These are phyloP conservation scores for Bellardia pandia DNA, from an alignment of 2,888 invertebrate species.

Conservation along the genomic window DNA sequence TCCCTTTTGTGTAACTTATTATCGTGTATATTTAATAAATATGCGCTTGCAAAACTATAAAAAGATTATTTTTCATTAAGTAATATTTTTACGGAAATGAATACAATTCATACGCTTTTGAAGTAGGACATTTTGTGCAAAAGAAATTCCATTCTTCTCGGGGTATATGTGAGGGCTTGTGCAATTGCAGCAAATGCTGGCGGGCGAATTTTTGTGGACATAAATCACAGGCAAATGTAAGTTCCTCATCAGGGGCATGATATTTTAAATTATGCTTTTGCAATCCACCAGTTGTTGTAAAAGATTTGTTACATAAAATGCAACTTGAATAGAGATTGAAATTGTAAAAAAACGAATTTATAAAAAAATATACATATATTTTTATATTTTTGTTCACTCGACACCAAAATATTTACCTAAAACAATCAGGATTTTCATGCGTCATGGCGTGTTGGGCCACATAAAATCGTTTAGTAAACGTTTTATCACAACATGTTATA, in stretches of 20 bases:
- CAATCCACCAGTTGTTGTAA: constrained; percentile 80
- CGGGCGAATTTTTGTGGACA: constrained; percentile 82
- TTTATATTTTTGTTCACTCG: background rate
- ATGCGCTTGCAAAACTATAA: constrained; percentile 81
- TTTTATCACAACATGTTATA: constrained; percentile 82
- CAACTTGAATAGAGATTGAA: constrained; percentile 76
- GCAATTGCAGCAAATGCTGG: constrained; percentile 80
- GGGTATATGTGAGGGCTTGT: constrained; percentile 81
- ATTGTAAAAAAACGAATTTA: background rate
- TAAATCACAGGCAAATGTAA: constrained; percentile 80
- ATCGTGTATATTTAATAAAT: constrained; percentile 79
- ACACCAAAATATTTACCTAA: constrained; percentile 78
- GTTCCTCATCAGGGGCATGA: constrained; percentile 81
- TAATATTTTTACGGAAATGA: background rate
- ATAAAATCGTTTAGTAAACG: constrained; percentile 81
- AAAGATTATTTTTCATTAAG: background rate
- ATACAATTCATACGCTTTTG: constrained; percentile 75
- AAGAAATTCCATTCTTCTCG: constrained; percentile 78
- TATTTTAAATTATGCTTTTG: constrained; percentile 81
- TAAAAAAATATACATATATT: background rate
- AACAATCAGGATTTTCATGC: constrained; percentile 83
- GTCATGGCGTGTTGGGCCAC: constrained; percentile 82
- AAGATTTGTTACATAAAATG: constrained; percentile 81
- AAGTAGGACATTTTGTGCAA: constrained; percentile 78
- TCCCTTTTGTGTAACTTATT: constrained; percentile 79